These are phyloP conservation scores for Ganaspis sp. DNA, from an alignment of 1,140 invertebrate species.

Conservation along the genomic window DNA sequence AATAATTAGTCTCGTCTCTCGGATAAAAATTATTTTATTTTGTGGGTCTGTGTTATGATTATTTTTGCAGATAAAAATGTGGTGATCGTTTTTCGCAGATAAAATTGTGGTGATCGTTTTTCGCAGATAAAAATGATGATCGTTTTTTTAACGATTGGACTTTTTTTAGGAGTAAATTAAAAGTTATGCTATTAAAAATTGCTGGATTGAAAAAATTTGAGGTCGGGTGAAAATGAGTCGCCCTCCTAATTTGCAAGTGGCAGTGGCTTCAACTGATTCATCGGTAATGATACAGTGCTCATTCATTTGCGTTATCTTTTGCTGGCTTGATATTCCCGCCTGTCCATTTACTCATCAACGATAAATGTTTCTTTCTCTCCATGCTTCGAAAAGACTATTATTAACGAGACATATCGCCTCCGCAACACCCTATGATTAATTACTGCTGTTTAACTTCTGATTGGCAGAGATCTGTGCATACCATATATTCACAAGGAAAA, in stretches of 20 bases:
- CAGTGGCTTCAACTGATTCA: constrained; percentile 12
- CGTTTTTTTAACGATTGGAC: too few species aligned
- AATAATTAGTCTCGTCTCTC: too few species aligned
- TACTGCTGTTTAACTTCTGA: background rate
- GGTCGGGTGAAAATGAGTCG: background rate
- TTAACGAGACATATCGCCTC: constrained; percentile 25
- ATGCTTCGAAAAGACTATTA: constrained; percentile 13
- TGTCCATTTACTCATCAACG: constrained; percentile 4
- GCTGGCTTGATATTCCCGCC: background rate
- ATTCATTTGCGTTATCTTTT: constrained; percentile 21
- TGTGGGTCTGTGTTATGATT: too few species aligned
- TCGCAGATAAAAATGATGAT: too few species aligned
- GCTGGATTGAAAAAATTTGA: background rate
- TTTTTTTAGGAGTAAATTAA: too few species aligned
- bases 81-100: too few species aligned
- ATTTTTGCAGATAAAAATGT: too few species aligned
- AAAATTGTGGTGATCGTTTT: too few species aligned
- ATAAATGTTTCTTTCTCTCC: constrained; percentile 24
- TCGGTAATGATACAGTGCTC: background rate
- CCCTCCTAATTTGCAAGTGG: background rate
- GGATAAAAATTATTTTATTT: too few species aligned
- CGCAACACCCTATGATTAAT: constrained; percentile 7
- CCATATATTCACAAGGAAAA: background rate
- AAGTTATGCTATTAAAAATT: too few species aligned
- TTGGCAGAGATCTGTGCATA: constrained; percentile 12